Percentiles rank a stretch among this genome's conserved stretches.
Evolutionary conservation across 2,888 invertebrate species (phyloP).

Genomic region (Philhelius pedissequus): DNA sequence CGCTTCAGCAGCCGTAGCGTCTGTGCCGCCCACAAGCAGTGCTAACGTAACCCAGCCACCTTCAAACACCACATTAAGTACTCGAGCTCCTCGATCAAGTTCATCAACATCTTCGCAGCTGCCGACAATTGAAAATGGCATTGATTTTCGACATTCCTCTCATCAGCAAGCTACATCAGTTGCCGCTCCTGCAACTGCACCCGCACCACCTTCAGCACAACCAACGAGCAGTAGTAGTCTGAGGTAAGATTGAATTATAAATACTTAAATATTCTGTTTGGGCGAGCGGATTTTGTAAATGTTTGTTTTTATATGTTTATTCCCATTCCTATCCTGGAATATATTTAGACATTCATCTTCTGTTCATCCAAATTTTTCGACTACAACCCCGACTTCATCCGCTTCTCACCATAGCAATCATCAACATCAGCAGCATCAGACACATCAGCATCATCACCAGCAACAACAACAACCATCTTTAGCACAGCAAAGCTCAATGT

Average conservation of each 20-base stretch:
- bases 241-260: conserved; percentile 70
- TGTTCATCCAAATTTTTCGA: conserved; percentile 76
- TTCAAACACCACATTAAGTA: conserved; percentile 60
- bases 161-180: conserved; percentile 49
- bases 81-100: conserved; percentile 41
- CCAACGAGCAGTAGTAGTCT: conserved; percentile 59
- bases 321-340: conserved; percentile 29
- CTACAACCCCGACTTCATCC: conserved; percentile 69
- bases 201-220: conserved; percentile 37
- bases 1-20: conserved; percentile 50
- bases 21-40: conserved; percentile 48
- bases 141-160: conserved; percentile 74
- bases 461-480: conserved; percentile 55
- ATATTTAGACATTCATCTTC: conserved; percentile 71
- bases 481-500: conserved; percentile 37
- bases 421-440: conserved; percentile 67
- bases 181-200: conserved; percentile 10
- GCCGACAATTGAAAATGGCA: conserved; percentile 73
- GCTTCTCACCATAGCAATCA: conserved; percentile 63
- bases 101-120: conserved; percentile 26
- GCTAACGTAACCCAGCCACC: conserved; percentile 53
- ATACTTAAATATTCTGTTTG: neutral
- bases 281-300: conserved; percentile 10
- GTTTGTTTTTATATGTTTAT: conserved; percentile 30
- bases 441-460: conserved; percentile 69